Percentiles rank a stretch among this genome's conserved stretches.
These are phyloP conservation scores for Oceanodroma tethys DNA, from an alignment of 2,113 vertebrate genomes.

Conservation along the genomic window DNA sequence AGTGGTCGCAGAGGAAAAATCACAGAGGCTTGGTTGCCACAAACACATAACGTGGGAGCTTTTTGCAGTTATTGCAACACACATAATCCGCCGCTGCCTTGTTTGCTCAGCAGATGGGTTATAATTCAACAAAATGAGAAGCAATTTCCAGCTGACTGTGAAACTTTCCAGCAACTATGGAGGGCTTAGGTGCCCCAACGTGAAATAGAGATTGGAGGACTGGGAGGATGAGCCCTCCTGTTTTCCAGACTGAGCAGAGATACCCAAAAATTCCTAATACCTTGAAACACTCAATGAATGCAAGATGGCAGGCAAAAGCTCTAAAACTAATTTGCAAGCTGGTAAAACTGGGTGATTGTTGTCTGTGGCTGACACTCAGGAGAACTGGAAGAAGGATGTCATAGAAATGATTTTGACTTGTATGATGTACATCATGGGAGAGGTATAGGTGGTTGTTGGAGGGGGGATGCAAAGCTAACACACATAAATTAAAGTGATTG, in stretches of 20 bases:
- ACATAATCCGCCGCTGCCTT: neutral
- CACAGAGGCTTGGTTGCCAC: neutral
- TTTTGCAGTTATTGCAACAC: neutral
- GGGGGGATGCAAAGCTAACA: neutral
- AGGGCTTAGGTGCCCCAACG: neutral
- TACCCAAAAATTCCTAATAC: neutral
- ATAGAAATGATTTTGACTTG: neutral
- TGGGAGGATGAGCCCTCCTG: neutral
- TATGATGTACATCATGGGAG: neutral
- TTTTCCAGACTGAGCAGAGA: neutral
- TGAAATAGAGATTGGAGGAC: neutral
- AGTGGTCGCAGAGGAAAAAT: neutral
- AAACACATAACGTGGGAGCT: fast-evolving
- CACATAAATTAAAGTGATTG: neutral
- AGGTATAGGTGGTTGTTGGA: neutral
- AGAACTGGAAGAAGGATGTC: neutral
- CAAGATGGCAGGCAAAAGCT: neutral
- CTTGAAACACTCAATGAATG: neutral
- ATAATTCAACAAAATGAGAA: neutral
- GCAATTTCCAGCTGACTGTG: neutral
- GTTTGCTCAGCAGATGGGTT: neutral
- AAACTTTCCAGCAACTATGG: neutral
- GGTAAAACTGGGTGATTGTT: neutral
- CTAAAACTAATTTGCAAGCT: neutral
- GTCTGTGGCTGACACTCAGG: neutral